Evolutionary conservation across 2,113 vertebrate species (phyloP).

Genomic region (Peromyscus leucopus): DNA sequence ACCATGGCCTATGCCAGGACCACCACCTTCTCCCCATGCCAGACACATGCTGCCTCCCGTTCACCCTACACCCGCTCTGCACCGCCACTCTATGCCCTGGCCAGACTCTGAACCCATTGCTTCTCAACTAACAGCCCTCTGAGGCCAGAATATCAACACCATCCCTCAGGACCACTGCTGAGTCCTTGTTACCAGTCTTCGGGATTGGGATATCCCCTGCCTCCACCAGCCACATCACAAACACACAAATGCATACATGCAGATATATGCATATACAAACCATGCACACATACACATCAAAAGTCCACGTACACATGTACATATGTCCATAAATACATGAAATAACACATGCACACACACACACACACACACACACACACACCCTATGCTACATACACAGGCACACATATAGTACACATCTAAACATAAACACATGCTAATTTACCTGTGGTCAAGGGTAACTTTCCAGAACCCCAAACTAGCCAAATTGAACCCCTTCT

Average conservation of each 20-base stretch:
- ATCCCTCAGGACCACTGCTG: background rate
- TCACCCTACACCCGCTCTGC: background rate
- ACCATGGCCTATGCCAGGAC: background rate
- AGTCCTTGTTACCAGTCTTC: background rate
- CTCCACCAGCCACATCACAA: background rate
- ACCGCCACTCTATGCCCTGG: background rate
- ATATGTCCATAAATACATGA: background rate
- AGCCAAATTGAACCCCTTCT: background rate
- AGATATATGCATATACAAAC: background rate
- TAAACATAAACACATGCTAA: background rate
- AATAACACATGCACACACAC: too few relatives aligned
- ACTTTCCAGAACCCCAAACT: background rate
- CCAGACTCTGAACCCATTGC: background rate
- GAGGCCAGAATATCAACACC: background rate
- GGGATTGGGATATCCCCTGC: background rate
- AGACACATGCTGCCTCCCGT: background rate
- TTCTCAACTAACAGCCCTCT: background rate
- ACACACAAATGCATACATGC: background rate
- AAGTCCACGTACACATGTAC: background rate
- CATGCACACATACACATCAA: background rate
- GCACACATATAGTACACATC: background rate
- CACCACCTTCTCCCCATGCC: background rate
- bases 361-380: rapidly evolving
- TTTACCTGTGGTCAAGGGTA: background rate
- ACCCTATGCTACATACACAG: background rate